Percentiles rank a stretch among this genome's conserved stretches.
These are phyloP conservation scores for Darevskia nairensis DNA, from an alignment of 2,797 vertebrate genomes.

Conservation along the genomic window DNA sequence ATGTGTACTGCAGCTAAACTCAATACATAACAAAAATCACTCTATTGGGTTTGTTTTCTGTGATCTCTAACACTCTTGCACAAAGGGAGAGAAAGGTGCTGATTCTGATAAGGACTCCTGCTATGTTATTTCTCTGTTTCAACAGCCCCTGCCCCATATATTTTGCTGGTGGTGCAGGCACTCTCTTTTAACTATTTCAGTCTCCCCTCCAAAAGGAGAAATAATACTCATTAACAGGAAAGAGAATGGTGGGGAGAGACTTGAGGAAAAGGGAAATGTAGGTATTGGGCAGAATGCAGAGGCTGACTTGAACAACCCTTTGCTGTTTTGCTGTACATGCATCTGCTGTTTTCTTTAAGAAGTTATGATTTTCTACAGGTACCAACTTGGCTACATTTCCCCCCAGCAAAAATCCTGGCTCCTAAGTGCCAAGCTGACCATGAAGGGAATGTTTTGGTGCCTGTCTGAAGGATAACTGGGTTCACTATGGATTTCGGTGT, in stretches of 20 bases:
- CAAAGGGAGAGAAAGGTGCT: slow-evolving; percentile 46
- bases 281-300: not conserved
- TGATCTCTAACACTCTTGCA: slow-evolving; percentile 37
- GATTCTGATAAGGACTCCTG: not conserved
- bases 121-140: not conserved
- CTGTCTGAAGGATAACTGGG: not conserved
- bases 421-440: not conserved
- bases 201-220: slow-evolving; percentile 8
- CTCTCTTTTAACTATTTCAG: slow-evolving; percentile 40
- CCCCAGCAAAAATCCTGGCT: not conserved
- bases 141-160: not conserved
- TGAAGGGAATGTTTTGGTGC: not conserved
- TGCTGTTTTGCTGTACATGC: not conserved
- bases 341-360: not conserved
- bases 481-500: not conserved
- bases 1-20: too few relatives aligned
- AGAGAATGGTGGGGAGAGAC: slow-evolving; percentile 16
- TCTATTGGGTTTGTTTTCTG: slow-evolving; percentile 9
- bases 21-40: too few relatives aligned
- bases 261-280: not conserved
- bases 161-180: not conserved
- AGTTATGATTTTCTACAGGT: not conserved
- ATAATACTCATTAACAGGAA: slow-evolving; percentile 48
- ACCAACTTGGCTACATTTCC: not conserved
- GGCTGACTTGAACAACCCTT: not conserved